Evolutionary conservation across 2,888 invertebrate species (phyloP).

Genomic region (Neoaliturus tenellus): DNA sequence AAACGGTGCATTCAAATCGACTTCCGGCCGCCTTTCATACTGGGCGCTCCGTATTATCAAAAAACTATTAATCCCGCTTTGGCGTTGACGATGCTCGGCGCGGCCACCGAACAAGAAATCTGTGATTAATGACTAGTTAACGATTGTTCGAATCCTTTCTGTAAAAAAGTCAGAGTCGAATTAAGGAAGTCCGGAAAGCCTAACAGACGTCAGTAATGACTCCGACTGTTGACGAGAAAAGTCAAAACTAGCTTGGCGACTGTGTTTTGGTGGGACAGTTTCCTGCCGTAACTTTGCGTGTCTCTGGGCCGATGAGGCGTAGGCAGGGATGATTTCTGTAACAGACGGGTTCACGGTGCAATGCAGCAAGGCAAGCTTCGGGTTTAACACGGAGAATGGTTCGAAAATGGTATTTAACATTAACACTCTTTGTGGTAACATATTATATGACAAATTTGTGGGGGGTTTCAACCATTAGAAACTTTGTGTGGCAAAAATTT

Average conservation of each 20-base stretch:
- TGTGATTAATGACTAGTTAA: conserved; percentile 34
- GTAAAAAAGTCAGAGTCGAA: conserved; percentile 31
- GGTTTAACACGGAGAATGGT: no score
- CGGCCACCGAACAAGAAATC: conserved; percentile 41
- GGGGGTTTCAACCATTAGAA: no score
- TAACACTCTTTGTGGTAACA: no score
- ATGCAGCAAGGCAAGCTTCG: no score
- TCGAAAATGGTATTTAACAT: no score
- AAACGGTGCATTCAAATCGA: conserved; percentile 54
- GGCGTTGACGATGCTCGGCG: conserved; percentile 31
- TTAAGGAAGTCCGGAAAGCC: conserved; percentile 20
- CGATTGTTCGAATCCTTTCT: conserved; percentile 50
- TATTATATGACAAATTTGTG: no score
- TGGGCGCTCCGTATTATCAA: conserved; percentile 48
- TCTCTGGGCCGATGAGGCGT: no score
- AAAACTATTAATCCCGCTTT: conserved; percentile 49
- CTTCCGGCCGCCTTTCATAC: conserved; percentile 12
- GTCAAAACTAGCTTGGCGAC: background rate
- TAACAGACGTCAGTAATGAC: conserved; percentile 37
- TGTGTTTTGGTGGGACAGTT: conserved; percentile 3
- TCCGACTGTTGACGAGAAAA: background rate
- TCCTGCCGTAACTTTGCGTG: no score
- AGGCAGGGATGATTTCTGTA: no score
- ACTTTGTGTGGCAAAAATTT: no score
- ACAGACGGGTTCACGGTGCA: no score